A percentile compares a stretch with the other conserved stretches of the same genome.
These are phyloP conservation scores for Polyergus mexicanus DNA, from an alignment of 1,140 invertebrate species.

Conservation along the genomic window DNA sequence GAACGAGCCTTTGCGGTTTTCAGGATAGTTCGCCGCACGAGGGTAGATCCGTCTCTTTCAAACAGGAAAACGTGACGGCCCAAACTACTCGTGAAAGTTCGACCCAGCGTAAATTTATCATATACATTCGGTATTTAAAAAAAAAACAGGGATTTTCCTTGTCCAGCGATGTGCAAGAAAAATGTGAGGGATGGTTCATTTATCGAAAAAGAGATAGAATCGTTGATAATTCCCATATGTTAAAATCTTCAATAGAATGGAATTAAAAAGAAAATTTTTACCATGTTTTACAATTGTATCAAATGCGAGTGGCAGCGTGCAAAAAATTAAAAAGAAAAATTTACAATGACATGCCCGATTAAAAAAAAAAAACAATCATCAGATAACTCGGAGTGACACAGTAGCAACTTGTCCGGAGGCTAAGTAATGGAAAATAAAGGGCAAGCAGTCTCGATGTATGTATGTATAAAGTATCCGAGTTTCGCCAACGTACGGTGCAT, in stretches of 20 bases:
- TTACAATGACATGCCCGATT: not conserved
- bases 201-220: not conserved
- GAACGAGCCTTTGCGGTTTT: conserved; percentile 37
- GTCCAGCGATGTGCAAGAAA: too few species aligned
- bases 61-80: conserved; percentile 45
- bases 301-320: not conserved
- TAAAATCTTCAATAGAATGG: not conserved
- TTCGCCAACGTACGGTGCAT: conserved; percentile 16
- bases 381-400: not conserved
- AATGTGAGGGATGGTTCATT: not conserved
- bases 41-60: conserved; percentile 7
- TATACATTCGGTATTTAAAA: not conserved
- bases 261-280: not conserved
- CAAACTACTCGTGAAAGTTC: conserved; percentile 44
- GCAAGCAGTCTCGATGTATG: conserved; percentile 37
- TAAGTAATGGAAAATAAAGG: conserved; percentile 52
- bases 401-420: conserved; percentile 14
- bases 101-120: not conserved
- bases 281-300: conserved; percentile 10
- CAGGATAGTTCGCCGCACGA: not conserved
- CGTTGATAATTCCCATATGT: not conserved
- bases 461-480: conserved; percentile 33
- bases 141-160: not conserved
- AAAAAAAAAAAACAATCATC: conserved; percentile 6
- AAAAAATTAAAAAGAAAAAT: not conserved